phyloP scores from a whole-genome alignment of 2,888 invertebrate species.

The Neoitamus cyanurus region DNA sequence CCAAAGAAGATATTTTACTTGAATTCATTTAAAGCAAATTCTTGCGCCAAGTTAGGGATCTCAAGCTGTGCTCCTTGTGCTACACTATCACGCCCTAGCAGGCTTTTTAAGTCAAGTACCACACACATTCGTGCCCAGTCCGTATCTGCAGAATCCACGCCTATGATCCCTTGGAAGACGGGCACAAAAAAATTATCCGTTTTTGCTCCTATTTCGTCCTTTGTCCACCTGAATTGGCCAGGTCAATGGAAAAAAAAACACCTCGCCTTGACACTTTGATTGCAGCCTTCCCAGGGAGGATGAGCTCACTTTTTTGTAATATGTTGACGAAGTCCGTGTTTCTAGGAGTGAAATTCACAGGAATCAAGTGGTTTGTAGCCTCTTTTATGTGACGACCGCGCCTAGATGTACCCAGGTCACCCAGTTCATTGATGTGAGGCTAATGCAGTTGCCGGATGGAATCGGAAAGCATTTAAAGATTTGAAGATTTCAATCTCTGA shows the following conservation, averaged over 20 bases:
- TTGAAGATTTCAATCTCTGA: slow-evolving; percentile 38
- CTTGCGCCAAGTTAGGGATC: not conserved
- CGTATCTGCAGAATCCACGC: slow-evolving; percentile 11
- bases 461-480: slow-evolving; percentile 6
- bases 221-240: slow-evolving; percentile 1
- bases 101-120: not conserved
- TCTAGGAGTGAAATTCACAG: slow-evolving; percentile 20
- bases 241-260: not conserved
- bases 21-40: not conserved
- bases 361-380: slow-evolving; percentile 27
- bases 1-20: not conserved
- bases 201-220: not conserved
- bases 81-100: not conserved
- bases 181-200: not conserved
- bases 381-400: not conserved
- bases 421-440: not conserved
- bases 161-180: not conserved
- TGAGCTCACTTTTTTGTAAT: slow-evolving; percentile 10
- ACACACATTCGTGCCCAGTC: not conserved
- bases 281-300: not conserved
- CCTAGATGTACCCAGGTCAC: not conserved
- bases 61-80: not conserved
- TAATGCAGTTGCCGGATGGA: not conserved
- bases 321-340: not conserved
- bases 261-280: slow-evolving; percentile 33